Percentiles rank a stretch among this genome's conserved stretches.
Evolutionary conservation across 2,888 invertebrate genomes (phyloP).

Genomic region (Cosmorhoe ocellata): DNA sequence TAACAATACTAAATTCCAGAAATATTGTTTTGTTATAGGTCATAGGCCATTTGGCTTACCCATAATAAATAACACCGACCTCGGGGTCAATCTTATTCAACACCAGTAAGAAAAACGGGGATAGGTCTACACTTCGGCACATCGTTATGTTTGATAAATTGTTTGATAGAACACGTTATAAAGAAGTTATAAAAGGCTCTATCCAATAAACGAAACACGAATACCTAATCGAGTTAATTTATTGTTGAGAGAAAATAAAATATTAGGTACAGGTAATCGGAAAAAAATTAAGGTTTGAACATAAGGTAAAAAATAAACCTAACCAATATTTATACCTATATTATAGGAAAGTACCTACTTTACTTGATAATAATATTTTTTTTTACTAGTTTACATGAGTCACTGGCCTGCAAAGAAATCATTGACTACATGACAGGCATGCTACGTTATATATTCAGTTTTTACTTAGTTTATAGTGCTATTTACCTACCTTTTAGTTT

Average conservation of each 20-base stretch:
- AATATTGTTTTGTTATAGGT: constrained; percentile 42
- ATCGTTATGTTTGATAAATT: constrained; percentile 38
- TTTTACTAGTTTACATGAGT: no score
- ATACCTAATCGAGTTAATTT: constrained; percentile 10
- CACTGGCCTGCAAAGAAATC: no score
- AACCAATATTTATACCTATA: no score
- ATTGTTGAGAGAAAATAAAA: constrained; percentile 1
- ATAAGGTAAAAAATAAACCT: no score
- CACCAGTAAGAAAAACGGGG: constrained; percentile 51
- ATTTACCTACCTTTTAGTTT: no score
- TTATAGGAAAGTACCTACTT: no score
- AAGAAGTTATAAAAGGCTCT: constrained; percentile 14
- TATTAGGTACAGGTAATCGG: no score
- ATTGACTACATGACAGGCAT: no score
- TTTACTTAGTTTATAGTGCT: no score
- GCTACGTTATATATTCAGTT: no score
- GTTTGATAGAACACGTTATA: constrained; percentile 16
- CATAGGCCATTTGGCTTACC: constrained; percentile 36
- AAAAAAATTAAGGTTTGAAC: no score
- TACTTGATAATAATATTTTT: no score
- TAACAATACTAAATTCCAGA: constrained; percentile 8
- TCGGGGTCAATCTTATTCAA: constrained; percentile 49
- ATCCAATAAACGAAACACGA: neutral
- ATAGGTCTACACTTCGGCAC: constrained; percentile 33
- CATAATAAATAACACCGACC: constrained; percentile 61